A percentile compares a stretch with the other conserved stretches of the same genome.
phyloP scores from a whole-genome alignment of 2,888 invertebrate genomes.

The Pheosia gnoma region DNA sequence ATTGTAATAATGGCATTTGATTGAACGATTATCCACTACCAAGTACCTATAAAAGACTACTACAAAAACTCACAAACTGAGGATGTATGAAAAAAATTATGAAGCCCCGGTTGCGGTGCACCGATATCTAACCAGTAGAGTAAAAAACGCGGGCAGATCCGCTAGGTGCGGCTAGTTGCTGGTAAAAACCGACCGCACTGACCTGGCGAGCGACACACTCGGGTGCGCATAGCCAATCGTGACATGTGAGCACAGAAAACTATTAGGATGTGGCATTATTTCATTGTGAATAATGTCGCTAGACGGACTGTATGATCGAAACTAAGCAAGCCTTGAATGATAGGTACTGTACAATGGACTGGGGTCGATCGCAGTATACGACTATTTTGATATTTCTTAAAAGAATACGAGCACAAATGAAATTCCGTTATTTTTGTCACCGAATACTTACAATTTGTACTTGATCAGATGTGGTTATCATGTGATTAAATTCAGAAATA shows the following conservation, averaged over 20 bases:
- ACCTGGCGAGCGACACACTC: constrained; percentile 76
- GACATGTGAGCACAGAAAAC: constrained; percentile 24
- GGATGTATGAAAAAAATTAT: constrained; percentile 36
- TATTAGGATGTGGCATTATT: constrained; percentile 30
- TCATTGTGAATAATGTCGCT: too few species aligned
- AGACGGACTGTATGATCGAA: too few species aligned
- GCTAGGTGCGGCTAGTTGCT: constrained; percentile 53
- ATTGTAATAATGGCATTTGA: too few species aligned
- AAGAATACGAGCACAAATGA: too few species aligned
- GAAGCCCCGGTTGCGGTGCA: constrained; percentile 40
- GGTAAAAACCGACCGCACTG: constrained; percentile 64
- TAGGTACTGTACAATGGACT: too few species aligned
- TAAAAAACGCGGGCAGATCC: constrained; percentile 53
- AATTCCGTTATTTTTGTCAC: too few species aligned
- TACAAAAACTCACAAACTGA: constrained; percentile 8
- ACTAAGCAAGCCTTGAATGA: too few species aligned
- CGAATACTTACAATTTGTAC: too few species aligned
- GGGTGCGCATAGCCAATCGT: constrained; percentile 69
- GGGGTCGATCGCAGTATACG: too few species aligned
- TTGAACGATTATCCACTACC: neutral
- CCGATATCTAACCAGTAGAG: constrained; percentile 33
- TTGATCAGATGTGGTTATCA: too few species aligned
- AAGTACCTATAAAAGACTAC: neutral
- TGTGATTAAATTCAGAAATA: too few species aligned
- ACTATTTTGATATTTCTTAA: too few species aligned